Evolutionary conservation across 2,888 invertebrate genomes (phyloP).

Genomic region (Keiferia lycopersicella): DNA sequence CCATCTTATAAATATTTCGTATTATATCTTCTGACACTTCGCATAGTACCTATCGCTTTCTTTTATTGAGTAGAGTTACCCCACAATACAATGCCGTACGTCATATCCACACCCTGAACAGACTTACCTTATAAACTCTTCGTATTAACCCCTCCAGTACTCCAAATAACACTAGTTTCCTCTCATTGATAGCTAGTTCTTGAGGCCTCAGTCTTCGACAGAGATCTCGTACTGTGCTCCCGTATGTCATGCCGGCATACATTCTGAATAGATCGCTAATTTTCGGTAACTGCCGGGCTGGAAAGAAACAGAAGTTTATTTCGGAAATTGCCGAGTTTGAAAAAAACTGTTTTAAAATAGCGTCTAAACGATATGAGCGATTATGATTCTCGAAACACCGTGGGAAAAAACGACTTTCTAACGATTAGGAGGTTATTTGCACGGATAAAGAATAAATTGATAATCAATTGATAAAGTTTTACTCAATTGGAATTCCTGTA

Average conservation of each 20-base stretch:
- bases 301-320: too few species aligned
- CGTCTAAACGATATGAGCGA: too few species aligned
- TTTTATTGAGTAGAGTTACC: not conserved
- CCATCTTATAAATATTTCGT: too few species aligned
- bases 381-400: too few species aligned
- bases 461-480: too few species aligned
- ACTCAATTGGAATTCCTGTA: too few species aligned
- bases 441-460: too few species aligned
- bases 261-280: conserved; percentile 87
- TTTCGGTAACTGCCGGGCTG: conserved; percentile 84
- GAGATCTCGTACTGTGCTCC: conserved; percentile 88
- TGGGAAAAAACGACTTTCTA: too few species aligned
- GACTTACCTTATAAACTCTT: conserved; percentile 86
- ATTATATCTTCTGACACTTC: too few species aligned
- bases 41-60: too few species aligned
- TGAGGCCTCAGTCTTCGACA: conserved; percentile 88
- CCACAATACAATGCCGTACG: not conserved
- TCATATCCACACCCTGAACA: not conserved
- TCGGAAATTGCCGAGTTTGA: not conserved
- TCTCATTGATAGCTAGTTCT: conserved; percentile 87
- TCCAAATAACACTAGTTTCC: conserved; percentile 93
- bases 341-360: not conserved
- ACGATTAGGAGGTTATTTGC: too few species aligned
- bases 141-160: conserved; percentile 92
- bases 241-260: conserved; percentile 89